Evolutionary conservation across 2,888 invertebrate genomes (phyloP).

Genomic region (Scaptomyza tumidula): DNA sequence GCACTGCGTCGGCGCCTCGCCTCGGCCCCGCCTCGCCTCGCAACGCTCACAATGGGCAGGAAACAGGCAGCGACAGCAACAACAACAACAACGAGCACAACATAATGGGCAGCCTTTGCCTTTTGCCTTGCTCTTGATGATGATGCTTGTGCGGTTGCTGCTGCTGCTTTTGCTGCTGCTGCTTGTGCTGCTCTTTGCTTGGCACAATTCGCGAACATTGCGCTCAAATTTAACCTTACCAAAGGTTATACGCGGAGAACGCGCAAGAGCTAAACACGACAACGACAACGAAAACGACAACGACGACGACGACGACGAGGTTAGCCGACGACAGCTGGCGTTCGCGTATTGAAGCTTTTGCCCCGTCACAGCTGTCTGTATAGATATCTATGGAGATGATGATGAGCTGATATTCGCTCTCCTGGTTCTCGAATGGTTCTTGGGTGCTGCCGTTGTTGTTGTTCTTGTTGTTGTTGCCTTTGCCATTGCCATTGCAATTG

Average conservation of each 20-base stretch:
- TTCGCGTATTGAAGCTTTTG: conserved; percentile 38
- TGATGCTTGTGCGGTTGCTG: conserved; percentile 19
- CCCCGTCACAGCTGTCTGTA: conserved; percentile 57
- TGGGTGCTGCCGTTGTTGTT: conserved; percentile 16
- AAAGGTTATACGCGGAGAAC: conserved; percentile 65
- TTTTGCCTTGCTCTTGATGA: conserved; percentile 42
- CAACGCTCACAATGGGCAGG: conserved; percentile 56
- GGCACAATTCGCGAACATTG: conserved; percentile 69
- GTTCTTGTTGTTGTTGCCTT: not conserved
- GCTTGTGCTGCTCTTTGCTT: conserved; percentile 38
- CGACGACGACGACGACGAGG: conserved; percentile 10
- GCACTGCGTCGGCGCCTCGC: conserved; percentile 66
- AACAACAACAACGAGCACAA: conserved; percentile 13
- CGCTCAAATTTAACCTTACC: conserved; percentile 73
- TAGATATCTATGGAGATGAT: conserved; percentile 56
- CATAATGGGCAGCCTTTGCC: conserved; percentile 39
- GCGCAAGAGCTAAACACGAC: conserved; percentile 39
- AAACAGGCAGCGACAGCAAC: conserved; percentile 50
- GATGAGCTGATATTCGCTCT: conserved; percentile 47
- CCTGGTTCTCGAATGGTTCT: conserved; percentile 21
- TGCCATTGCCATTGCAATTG: conserved; percentile 43
- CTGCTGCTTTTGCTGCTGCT: conserved; percentile 16
- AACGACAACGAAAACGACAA: not conserved
- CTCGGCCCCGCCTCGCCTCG: conserved; percentile 47
- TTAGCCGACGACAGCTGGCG: conserved; percentile 54